Evolutionary conservation across 2,888 invertebrate genomes (phyloP).

Genomic region (Tethea ocularis): DNA sequence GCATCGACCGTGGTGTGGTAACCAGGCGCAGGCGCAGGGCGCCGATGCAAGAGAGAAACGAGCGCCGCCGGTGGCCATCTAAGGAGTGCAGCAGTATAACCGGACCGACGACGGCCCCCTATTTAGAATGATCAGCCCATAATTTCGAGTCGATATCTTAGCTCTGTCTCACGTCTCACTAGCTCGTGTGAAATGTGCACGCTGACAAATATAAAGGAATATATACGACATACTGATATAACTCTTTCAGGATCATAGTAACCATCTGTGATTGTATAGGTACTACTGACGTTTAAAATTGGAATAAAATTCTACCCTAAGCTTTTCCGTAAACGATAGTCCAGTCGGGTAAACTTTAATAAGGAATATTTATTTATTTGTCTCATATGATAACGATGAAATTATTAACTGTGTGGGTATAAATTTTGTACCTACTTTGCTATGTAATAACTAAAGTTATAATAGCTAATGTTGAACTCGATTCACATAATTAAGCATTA

Average conservation of each 20-base stretch:
- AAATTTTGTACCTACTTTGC: background rate
- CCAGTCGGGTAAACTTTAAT: too few relatives aligned
- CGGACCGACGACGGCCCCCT: slow-evolving; percentile 67
- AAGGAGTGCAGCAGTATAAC: slow-evolving; percentile 79
- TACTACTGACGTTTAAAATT: too few relatives aligned
- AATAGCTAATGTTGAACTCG: background rate
- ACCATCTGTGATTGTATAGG: too few relatives aligned
- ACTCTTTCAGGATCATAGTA: too few relatives aligned
- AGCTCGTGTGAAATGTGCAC: slow-evolving; percentile 18
- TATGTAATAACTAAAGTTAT: background rate
- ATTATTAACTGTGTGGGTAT: background rate
- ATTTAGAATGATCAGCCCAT: slow-evolving; percentile 67
- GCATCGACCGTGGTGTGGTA: slow-evolving; percentile 6
- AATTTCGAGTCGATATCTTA: slow-evolving; percentile 60
- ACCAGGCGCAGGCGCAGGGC: slow-evolving; percentile 15
- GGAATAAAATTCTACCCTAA: too few relatives aligned
- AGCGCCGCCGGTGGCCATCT: slow-evolving; percentile 72
- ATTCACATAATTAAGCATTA: slow-evolving; percentile 7
- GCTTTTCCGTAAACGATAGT: too few relatives aligned
- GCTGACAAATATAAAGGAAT: slow-evolving; percentile 1
- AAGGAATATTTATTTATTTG: background rate
- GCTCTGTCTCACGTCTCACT: slow-evolving; percentile 40
- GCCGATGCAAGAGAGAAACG: slow-evolving; percentile 59
- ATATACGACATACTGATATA: too few relatives aligned
- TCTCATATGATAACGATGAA: background rate